phyloP scores from a whole-genome alignment of 2,888 invertebrate species.

The Octonoba sinensis region DNA sequence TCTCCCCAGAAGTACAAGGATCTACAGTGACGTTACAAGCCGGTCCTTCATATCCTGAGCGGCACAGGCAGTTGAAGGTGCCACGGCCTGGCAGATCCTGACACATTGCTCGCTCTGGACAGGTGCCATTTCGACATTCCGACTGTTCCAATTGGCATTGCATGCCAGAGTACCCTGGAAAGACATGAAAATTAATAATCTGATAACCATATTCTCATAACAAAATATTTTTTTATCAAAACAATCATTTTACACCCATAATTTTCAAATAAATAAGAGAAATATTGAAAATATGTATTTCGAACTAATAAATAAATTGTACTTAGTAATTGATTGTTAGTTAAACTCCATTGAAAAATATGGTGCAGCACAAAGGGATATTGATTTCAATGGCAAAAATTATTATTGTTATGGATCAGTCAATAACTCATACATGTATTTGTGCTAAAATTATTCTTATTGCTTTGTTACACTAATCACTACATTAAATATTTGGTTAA shows the following conservation, averaged over 20 bases:
- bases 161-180: slow-evolving; percentile 83
- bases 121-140: slow-evolving; percentile 89
- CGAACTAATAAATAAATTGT: no score
- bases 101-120: slow-evolving; percentile 96
- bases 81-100: slow-evolving; percentile 88
- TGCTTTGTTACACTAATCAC: no score
- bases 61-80: slow-evolving; percentile 91
- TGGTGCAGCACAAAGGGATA: no score
- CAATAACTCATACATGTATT: no score
- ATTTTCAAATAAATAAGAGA: no score
- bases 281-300: no score
- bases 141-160: slow-evolving; percentile 94
- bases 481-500: no score
- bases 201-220: not conserved
- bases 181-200: not conserved
- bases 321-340: no score
- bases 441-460: no score
- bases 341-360: no score
- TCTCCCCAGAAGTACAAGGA: slow-evolving; percentile 80
- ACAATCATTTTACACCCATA: not conserved
- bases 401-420: no score
- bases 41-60: slow-evolving; percentile 93
- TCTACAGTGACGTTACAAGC: slow-evolving; percentile 89
- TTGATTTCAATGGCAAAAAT: no score
- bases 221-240: not conserved